A percentile compares a stretch with the other conserved stretches of the same genome.
Conservation (phyloP, 2,888 invertebrate genomes). For the Trachelus troglodyta region DNA sequence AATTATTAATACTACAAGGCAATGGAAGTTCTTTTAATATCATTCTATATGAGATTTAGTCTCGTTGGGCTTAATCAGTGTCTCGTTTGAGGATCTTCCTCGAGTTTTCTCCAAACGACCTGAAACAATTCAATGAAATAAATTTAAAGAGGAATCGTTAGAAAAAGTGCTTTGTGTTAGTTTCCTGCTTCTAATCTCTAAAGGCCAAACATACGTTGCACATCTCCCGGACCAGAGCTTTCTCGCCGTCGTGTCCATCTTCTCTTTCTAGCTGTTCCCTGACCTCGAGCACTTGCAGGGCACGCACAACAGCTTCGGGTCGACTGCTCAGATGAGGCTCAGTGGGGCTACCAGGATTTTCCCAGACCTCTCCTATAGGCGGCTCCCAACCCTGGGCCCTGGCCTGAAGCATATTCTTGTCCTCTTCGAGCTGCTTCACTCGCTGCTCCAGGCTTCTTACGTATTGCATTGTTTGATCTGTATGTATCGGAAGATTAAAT, state of each 20-base stretch:
- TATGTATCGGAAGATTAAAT: constrained; percentile 6
- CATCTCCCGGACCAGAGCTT: constrained; percentile 94
- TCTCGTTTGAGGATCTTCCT: constrained; percentile 80
- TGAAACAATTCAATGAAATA: constrained; percentile 53
- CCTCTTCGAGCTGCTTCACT: constrained; percentile 85
- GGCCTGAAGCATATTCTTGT: constrained; percentile 74
- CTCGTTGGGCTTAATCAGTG: constrained; percentile 36
- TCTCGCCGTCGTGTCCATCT: constrained; percentile 82
- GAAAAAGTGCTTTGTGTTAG: neutral
- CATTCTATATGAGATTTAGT: constrained; percentile 11
- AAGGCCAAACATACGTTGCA: constrained; percentile 78
- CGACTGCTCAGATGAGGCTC: constrained; percentile 72
- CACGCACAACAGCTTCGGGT: constrained; percentile 93
- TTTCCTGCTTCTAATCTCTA: neutral
- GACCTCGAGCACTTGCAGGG: constrained; percentile 91
- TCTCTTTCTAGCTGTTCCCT: constrained; percentile 87
- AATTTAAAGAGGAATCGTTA: neutral
- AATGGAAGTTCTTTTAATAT: constrained; percentile 5
- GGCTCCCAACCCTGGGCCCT: constrained; percentile 60
- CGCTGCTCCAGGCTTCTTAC: constrained; percentile 90
- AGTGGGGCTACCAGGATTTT: constrained; percentile 49
- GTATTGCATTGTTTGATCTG: constrained; percentile 91
- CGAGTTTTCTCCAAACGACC: constrained; percentile 92
- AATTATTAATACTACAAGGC: constrained; percentile 26
- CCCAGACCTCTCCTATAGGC: constrained; percentile 59